These are phyloP conservation scores for Cylloceria caligata DNA, from an alignment of 2,888 invertebrate species.

Conservation along the genomic window DNA sequence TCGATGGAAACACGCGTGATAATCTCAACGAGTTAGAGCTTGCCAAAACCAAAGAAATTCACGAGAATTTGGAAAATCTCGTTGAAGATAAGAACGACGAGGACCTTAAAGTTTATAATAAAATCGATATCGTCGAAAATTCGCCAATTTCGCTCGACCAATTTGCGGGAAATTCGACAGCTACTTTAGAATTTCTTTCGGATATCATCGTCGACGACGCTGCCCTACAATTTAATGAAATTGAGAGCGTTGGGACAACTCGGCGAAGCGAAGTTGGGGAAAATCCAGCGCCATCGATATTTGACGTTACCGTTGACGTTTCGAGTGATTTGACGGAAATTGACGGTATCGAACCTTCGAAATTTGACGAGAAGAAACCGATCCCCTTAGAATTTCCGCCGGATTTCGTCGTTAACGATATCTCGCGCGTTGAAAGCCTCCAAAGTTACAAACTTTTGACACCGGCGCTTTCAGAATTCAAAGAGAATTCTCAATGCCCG, in stretches of 20 bases:
- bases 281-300: not conserved
- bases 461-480: not conserved
- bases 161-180: not conserved
- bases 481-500: slow-evolving; percentile 8
- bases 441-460: not conserved
- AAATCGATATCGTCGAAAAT: not conserved
- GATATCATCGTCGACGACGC: not conserved
- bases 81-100: slow-evolving; percentile 25
- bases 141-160: slow-evolving; percentile 17
- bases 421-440: not conserved
- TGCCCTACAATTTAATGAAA: not conserved
- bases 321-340: not conserved
- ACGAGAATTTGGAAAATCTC: slow-evolving; percentile 6
- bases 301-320: slow-evolving; percentile 1
- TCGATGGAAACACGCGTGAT: not conserved
- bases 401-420: not conserved
- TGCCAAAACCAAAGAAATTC: slow-evolving; percentile 1
- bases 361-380: not conserved
- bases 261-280: not conserved
- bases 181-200: not conserved
- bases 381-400: not conserved
- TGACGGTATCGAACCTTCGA: no score
- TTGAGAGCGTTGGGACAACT: not conserved
- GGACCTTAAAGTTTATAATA: not conserved
- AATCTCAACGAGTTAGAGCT: not conserved